Percentiles rank a stretch among this genome's conserved stretches.
Evolutionary conservation across 2,888 invertebrate genomes (phyloP).

Genomic region (Drosophila yooni): DNA sequence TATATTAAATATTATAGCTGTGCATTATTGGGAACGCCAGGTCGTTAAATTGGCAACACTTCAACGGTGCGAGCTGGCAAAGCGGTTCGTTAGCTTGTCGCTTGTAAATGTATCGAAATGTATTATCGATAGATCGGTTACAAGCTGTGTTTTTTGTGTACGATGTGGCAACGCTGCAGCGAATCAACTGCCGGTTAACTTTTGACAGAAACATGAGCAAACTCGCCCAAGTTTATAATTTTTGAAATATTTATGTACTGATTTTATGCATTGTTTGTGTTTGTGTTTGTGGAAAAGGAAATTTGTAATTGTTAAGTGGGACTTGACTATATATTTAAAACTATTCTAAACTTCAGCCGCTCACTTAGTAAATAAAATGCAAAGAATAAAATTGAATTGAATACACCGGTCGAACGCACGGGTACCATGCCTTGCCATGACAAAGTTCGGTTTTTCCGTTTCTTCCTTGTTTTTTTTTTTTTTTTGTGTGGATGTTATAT

Average conservation of each 20-base stretch:
- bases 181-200: constrained; percentile 1
- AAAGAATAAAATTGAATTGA: constrained; percentile 67
- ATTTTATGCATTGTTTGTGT: neutral
- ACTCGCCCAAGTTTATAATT: constrained; percentile 19
- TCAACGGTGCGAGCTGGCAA: neutral
- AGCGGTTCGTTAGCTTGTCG: constrained; percentile 1
- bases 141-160: neutral
- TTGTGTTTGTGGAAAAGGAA: constrained; percentile 1
- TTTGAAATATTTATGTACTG: neutral
- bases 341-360: constrained; percentile 64
- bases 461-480: constrained; percentile 14
- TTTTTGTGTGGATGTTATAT: constrained; percentile 8
- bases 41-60: constrained; percentile 14
- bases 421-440: constrained; percentile 29
- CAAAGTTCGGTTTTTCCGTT: constrained; percentile 34
- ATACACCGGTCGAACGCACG: constrained; percentile 33
- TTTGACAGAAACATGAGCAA: constrained; percentile 27
- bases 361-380: constrained; percentile 74
- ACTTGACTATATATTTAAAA: constrained; percentile 67
- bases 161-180: constrained; percentile 16
- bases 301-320: constrained; percentile 20
- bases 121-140: constrained; percentile 17
- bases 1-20: constrained; percentile 3
- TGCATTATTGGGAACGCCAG: constrained; percentile 6
- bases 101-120: neutral